Evolutionary conservation across 2,797 vertebrate genomes (phyloP).

Genomic region (Liparis tanakae): DNA sequence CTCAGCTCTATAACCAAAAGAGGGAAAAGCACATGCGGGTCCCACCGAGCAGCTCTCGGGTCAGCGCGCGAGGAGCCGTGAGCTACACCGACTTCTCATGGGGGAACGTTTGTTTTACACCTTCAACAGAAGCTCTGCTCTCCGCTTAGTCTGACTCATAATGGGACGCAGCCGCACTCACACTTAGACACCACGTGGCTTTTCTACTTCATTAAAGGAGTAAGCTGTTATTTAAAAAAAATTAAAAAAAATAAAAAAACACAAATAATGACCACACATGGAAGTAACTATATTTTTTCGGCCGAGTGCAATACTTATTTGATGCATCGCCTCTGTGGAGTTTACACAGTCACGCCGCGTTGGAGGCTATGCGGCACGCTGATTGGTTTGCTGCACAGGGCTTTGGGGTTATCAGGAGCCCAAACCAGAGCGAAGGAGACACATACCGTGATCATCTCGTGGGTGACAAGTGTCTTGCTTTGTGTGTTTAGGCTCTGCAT

Average conservation of each 20-base stretch:
- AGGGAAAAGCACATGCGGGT: constrained; percentile 7
- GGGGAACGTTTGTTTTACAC: constrained; percentile 25
- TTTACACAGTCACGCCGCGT: not conserved
- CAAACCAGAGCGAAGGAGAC: not conserved
- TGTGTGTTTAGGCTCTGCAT: not conserved
- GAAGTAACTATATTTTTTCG: not conserved
- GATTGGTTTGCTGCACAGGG: not conserved
- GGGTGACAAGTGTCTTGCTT: not conserved
- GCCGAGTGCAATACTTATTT: not conserved
- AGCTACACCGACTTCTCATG: not conserved
- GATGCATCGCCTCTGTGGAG: not conserved
- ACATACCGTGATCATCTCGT: not conserved
- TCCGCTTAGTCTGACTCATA: not conserved
- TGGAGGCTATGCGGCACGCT: not conserved
- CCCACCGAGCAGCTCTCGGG: not conserved
- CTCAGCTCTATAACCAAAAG: constrained; percentile 6
- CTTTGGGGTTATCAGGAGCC: not conserved
- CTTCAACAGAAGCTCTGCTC: constrained; percentile 12
- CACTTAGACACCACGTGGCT: not conserved
- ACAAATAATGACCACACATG: not conserved
- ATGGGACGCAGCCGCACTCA: not conserved
- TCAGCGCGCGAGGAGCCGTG: constrained; percentile 6
- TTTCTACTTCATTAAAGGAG: not conserved
- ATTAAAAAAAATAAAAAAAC: not conserved
- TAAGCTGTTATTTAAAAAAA: not conserved